Percentiles rank a stretch among this genome's conserved stretches.
These are phyloP conservation scores for Diorhabda elongata DNA, from an alignment of 1,140 invertebrate genomes.

Conservation along the genomic window DNA sequence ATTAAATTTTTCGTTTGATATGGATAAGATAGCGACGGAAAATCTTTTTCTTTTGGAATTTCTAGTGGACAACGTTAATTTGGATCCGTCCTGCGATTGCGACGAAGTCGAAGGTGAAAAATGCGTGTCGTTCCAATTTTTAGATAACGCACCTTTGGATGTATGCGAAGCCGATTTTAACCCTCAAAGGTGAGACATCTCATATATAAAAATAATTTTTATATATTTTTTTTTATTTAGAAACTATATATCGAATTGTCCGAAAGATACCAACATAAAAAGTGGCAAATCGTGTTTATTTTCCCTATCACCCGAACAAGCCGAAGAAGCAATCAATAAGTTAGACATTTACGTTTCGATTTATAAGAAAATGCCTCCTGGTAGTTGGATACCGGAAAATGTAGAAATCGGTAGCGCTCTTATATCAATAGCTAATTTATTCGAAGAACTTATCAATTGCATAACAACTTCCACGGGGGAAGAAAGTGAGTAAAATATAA, in stretches of 20 bases:
- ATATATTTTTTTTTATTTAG: not conserved
- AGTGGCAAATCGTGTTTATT: constrained; percentile 56
- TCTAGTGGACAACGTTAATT: constrained; percentile 52
- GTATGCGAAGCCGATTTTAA: constrained; percentile 54
- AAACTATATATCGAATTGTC: constrained; percentile 16
- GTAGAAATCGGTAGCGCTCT: constrained; percentile 38
- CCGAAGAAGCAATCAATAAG: constrained; percentile 40
- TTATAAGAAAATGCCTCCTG: constrained; percentile 40
- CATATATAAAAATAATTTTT: constrained; percentile 12
- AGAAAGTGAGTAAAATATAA: not conserved
- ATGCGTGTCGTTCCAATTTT: constrained; percentile 52
- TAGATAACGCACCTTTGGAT: constrained; percentile 51
- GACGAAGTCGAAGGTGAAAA: constrained; percentile 38
- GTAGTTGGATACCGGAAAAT: constrained; percentile 38
- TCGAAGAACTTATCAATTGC: constrained; percentile 38
- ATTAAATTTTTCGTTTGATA: constrained; percentile 18
- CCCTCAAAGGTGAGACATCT: constrained; percentile 42
- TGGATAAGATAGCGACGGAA: constrained; percentile 51
- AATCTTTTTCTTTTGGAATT: constrained; percentile 56
- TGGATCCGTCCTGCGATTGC: constrained; percentile 39
- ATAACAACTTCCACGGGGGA: constrained; percentile 23
- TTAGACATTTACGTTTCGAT: constrained; percentile 48
- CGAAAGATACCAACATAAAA: constrained; percentile 42
- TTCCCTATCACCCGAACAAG: constrained; percentile 45
- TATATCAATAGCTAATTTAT: constrained; percentile 41